Evolutionary conservation across 2,888 invertebrate genomes (phyloP), one percentile per base, ranked within the genome.

Genomic region (Limnephilus auricula): DNA sequence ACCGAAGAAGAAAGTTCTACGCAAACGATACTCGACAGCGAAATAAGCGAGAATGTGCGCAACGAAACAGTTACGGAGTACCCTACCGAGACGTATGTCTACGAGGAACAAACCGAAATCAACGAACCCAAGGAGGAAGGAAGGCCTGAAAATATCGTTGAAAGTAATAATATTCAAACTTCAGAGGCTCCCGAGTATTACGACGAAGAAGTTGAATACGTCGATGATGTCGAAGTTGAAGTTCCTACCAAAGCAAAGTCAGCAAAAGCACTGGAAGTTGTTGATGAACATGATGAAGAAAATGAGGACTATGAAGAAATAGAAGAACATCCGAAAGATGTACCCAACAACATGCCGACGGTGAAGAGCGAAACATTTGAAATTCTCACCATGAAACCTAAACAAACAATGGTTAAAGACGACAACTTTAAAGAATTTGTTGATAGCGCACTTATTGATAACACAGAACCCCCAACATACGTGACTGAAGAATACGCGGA

Each of bases 391-490:
- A 96, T 96, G 95, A 96, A 96, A 94, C 95, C 96, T 25, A 95
- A 95, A 90, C 95, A 95, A 45, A 95, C 95, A 89, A 95, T 95
- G 94, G 96, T 96, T 0, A 95, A 96, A 94, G 96, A 97, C 93
- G 96, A 96, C 93, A 96, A 96, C 93, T 97, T 97, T 91, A 95
- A 96, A 94, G 96, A 96, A 92, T 97, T 97, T 94, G 95, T 96
- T 30, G 97, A 97, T 93, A 96, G 96, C n/a, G 95, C 95, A 30
- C 95, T 95, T 15, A 96, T 97, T 90, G 97, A 97, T 93, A 96
- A 95, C 93, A 95, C 94, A 32, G 96, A 96, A 90, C 94, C 94
- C 82, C 94, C 94, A 45, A 92, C 93, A 34, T 94, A 94, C 31
- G 94, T 95, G 37, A 94, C 94, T 91, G 94, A 94, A 90, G 93